These are phyloP conservation scores for Pasiphila rectangulata DNA, from an alignment of 2,888 invertebrate genomes.

Conservation along the genomic window DNA sequence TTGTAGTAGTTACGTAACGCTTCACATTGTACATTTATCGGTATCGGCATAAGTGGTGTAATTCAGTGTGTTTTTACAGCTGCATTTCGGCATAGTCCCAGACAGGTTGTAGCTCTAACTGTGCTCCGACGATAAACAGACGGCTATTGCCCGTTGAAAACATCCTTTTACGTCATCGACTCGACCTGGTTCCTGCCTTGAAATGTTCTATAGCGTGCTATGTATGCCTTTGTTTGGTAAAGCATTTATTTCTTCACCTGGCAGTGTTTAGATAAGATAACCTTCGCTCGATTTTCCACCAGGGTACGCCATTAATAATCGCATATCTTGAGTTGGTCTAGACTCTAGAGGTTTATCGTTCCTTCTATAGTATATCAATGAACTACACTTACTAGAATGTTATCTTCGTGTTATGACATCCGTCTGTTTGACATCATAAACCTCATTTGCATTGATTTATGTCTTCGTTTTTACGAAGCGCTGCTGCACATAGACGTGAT, in stretches of 20 bases:
- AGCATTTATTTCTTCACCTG: constrained; percentile 25
- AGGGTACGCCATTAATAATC: background rate
- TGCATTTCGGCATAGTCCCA: constrained; percentile 67
- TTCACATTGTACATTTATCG: constrained; percentile 38
- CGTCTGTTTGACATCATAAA: too few relatives aligned
- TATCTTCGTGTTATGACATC: background rate
- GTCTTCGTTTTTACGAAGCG: too few relatives aligned
- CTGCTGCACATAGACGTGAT: too few relatives aligned
- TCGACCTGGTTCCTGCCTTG: constrained; percentile 62
- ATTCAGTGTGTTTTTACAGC: constrained; percentile 74
- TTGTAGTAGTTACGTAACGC: constrained; percentile 47
- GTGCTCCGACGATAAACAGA: constrained; percentile 77
- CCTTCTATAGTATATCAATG: background rate
- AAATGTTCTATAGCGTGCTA: constrained; percentile 41
- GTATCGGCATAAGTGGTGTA: constrained; percentile 58
- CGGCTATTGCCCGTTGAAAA: constrained; percentile 75
- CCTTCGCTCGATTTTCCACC: constrained; percentile 16
- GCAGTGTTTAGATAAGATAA: constrained; percentile 17
- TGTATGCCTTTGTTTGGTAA: constrained; percentile 47
- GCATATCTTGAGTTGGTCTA: background rate
- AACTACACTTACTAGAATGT: background rate
- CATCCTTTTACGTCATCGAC: constrained; percentile 80
- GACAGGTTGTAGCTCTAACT: constrained; percentile 68
- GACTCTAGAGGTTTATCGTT: background rate
- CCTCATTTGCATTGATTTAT: too few relatives aligned